Base-by-base conservation (phyloP, 2,888 invertebrate species). In the Orchesella flavescens region DNA sequence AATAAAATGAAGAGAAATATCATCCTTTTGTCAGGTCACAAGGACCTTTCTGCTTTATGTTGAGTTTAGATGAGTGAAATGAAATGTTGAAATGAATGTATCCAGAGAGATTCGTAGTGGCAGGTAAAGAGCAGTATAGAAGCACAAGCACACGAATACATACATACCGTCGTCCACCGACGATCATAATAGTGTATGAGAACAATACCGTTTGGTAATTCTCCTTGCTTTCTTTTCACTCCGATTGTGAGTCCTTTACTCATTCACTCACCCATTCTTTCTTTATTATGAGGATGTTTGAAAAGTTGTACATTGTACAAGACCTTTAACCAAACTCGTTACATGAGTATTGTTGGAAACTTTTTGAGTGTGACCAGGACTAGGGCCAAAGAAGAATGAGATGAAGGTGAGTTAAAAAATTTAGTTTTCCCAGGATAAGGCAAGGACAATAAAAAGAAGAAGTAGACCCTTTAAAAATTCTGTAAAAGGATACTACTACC, bases 291-390 rank as follows among this genome's bases (percentile, higher is more conserved):
- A n/a, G n/a, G n/a, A n/a, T n/a, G n/a, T n/a, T n/a, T 34, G 34
- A 34, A 34, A 34, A 34, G 34, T 4, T 4, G 34, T 34, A 7
- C 7, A 0, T 44, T 2, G 7, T 24, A 71, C n/a, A 53, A 72
- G 59, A 73, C 73, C 73, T 73, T 73, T 73, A 59, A 61, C 71
- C n/a, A 24, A 72, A 59, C 44, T 73, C 61, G 73, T 73, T 73
- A 61, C 44, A 46, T 17, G 2, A 34, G 61, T 61, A 46, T 17
- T 17, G 53, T 53, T 53, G 17, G 24, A 17, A 59, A 59, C 12
- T n/a, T 21, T 53, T 66, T 66, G 9, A 17, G 43, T 66, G 17
- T 66, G 17, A 17, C 46, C 59, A 57, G n/a, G 49, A 49, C 9
- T 9, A 49, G 13, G 9, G 49, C 13, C 13, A 53, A 3, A 53